Conservation (phyloP, 2,113 vertebrate species). For the Dromaius novaehollandiae region DNA sequence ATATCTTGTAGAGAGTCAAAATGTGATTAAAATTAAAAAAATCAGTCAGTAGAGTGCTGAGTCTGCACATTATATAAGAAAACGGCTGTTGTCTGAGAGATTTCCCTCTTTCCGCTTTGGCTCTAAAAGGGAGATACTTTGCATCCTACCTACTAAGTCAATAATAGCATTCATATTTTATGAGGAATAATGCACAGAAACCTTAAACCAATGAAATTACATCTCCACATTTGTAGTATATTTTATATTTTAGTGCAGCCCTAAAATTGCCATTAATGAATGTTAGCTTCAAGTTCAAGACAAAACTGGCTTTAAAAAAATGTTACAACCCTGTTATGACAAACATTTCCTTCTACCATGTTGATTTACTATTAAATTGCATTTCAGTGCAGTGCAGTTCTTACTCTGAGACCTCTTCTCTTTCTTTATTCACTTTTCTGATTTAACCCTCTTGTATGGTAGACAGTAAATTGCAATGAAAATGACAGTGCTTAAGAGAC, state of each 20-base stretch:
- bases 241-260: constrained; percentile 53
- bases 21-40: constrained; percentile 53
- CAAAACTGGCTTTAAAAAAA: constrained; percentile 37
- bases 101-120: constrained; percentile 51
- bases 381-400: constrained; percentile 14
- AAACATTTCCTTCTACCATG: constrained; percentile 18
- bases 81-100: constrained; percentile 48
- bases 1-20: constrained; percentile 19
- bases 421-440: constrained; percentile 50
- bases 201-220: constrained; percentile 76
- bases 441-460: constrained; percentile 46
- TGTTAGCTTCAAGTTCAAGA: constrained; percentile 46
- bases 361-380: constrained; percentile 50
- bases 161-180: constrained; percentile 78
- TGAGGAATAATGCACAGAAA: constrained; percentile 77
- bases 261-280: constrained; percentile 59
- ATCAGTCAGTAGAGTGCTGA: constrained; percentile 3
- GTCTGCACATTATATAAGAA: constrained; percentile 10
- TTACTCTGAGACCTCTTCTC: constrained; percentile 37
- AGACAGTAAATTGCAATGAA: constrained; percentile 56
- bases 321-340: constrained; percentile 20
- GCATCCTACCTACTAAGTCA: constrained; percentile 64
- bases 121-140: constrained; percentile 66
- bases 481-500: constrained; percentile 37
- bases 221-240: constrained; percentile 48